Conservation (phyloP, 1,140 invertebrate genomes). For the Adelges cooleyi region DNA sequence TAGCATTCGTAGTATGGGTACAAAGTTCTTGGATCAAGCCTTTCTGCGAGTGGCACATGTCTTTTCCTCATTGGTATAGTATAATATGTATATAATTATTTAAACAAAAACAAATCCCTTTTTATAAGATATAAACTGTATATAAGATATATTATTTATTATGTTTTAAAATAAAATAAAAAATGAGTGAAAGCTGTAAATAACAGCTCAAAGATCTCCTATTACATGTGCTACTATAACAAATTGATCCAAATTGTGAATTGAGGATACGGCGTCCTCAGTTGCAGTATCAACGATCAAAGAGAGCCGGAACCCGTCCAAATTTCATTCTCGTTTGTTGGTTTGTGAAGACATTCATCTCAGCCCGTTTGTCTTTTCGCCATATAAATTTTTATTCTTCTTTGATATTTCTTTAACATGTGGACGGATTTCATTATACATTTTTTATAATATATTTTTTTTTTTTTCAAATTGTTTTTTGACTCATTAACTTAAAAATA, state of each 20-base stretch:
- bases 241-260: constrained; percentile 17
- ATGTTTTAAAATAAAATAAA: not conserved
- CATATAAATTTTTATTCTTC: not conserved
- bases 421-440: constrained; percentile 7
- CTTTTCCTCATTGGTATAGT: not conserved
- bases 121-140: constrained; percentile 17
- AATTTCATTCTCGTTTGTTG: not conserved
- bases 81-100: not conserved
- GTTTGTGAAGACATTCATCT: constrained; percentile 11
- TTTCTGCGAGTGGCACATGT: not conserved
- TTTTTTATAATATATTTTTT: not conserved
- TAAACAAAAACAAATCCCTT: constrained; percentile 4
- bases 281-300: not conserved
- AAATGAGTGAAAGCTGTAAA: not conserved
- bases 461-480: not conserved
- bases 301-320: constrained; percentile 10
- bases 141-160: constrained; percentile 28
- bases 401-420: not conserved
- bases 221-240: not conserved
- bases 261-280: constrained; percentile 6
- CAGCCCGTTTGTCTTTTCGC: constrained; percentile 18
- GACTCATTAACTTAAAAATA: not conserved
- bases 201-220: not conserved
- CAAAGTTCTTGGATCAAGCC: constrained; percentile 22
- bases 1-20: not conserved